Evolutionary conservation across 2,113 vertebrate species (phyloP), one percentile per base, ranked within the genome.

Genomic region (Muntiacus reevesi): DNA sequence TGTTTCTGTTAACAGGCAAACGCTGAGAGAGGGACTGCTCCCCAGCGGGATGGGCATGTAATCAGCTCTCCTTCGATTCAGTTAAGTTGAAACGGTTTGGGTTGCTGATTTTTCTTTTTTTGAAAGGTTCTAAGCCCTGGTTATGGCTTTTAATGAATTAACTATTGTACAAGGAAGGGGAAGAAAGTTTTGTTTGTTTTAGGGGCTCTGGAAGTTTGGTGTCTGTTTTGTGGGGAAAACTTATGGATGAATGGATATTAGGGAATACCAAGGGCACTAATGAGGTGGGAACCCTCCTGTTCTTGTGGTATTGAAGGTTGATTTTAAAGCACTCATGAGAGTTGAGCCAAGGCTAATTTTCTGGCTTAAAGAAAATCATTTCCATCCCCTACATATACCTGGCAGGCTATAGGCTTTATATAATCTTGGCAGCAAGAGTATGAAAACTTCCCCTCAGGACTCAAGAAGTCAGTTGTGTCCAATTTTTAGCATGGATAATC

Each of bases 291-390:
- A 60, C 47, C 3, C 27, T 93, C 55, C 19, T 93, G 4, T 23
- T 55, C 6, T 5, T 55, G 60, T 62, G 57, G 15, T 55, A 21
- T 82, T 62, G 62, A 59, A 74, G 9, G 7, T 43, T 96, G 55
- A 33, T 57, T 91, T 96, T 96, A 78, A 96, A 92, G 14, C 90
- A 74, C 30, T 71, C 64, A 87, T 16, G 52, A 89, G 21, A 64
- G 36, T 55, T 84, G 79, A 96, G 81, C 43, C 43, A 91, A 91
- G 33, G 2, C 55, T 89, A 17, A 78, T 89, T 84, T 94, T 85
- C 78, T 97, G 64, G 17, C 45, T 96, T 92, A 76, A 91, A 87
- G 45, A 89, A 96, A 93, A 89, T 71, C n/a, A 89, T 96, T 96
- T 96, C 12, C 12, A 14, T 93, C 64, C 30, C 94, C 13, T 43